phyloP scores from a whole-genome alignment of 2,113 vertebrate species.

The Xiphophorus hellerii region DNA sequence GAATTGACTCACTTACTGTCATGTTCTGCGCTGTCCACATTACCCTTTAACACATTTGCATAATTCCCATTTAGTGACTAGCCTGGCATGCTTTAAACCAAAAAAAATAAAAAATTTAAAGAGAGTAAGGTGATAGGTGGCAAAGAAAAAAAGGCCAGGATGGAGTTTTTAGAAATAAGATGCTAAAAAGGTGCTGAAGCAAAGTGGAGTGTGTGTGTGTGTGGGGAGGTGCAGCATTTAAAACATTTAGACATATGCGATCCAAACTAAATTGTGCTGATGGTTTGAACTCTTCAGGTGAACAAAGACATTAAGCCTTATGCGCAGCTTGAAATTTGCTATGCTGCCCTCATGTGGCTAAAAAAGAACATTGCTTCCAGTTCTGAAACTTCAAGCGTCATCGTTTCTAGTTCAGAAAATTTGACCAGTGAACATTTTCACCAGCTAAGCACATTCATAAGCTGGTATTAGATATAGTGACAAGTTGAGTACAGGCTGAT shows the following conservation, averaged over 20 bases:
- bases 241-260: not conserved
- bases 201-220: not conserved
- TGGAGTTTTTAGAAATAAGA: not conserved
- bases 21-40: not conserved
- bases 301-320: not conserved
- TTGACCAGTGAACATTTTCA: not conserved
- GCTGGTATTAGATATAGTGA: not conserved
- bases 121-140: not conserved
- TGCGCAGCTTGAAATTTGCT: not conserved
- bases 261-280: not conserved
- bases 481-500: not conserved
- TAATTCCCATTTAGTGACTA: not conserved
- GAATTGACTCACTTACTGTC: not conserved
- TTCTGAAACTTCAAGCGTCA: not conserved
- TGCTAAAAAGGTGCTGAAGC: not conserved
- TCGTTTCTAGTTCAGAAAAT: not conserved
- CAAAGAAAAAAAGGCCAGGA: not conserved
- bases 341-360: constrained; percentile 7
- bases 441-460: not conserved
- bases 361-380: not conserved
- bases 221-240: too few species aligned
- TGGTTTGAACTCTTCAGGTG: not conserved
- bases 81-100: not conserved
- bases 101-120: not conserved
- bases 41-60: not conserved